Evolutionary conservation across 2,888 invertebrate species (phyloP).

Genomic region (Dendrolimus pini): DNA sequence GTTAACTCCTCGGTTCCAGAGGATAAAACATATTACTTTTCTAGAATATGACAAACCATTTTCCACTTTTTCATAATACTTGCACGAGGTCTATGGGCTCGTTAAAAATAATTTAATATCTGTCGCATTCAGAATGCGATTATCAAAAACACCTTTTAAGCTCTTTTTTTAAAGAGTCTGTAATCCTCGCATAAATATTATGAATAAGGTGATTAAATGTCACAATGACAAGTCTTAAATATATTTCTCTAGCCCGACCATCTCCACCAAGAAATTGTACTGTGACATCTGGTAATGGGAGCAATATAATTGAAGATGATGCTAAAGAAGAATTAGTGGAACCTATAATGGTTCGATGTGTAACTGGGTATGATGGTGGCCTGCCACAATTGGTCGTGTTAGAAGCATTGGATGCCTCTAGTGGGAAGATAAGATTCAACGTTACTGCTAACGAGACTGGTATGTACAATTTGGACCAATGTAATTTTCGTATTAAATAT

Average conservation of each 20-base stretch:
- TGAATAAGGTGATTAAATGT: too few species aligned
- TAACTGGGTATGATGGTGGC: conserved; percentile 92
- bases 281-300: conserved; percentile 78
- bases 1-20: too few species aligned
- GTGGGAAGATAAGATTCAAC: conserved; percentile 82
- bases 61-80: too few species aligned
- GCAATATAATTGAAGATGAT: conserved; percentile 67
- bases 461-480: conserved; percentile 20
- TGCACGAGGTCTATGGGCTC: too few species aligned
- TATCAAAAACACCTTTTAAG: too few species aligned
- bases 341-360: conserved; percentile 86
- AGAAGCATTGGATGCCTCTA: conserved; percentile 86
- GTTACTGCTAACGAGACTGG: conserved; percentile 79
- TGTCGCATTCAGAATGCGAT: too few species aligned
- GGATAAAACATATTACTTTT: too few species aligned
- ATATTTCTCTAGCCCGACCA: conserved; percentile 79
- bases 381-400: conserved; percentile 89
- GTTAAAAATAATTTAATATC: too few species aligned
- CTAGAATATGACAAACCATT: too few species aligned
- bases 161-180: too few species aligned
- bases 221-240: not conserved
- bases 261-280: conserved; percentile 91
- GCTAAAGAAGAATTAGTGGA: conserved; percentile 49
- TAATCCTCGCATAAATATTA: too few species aligned
- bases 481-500: not conserved